Conservation (phyloP, 1,140 invertebrate genomes). For the Anagrus nilaparvatae region DNA sequence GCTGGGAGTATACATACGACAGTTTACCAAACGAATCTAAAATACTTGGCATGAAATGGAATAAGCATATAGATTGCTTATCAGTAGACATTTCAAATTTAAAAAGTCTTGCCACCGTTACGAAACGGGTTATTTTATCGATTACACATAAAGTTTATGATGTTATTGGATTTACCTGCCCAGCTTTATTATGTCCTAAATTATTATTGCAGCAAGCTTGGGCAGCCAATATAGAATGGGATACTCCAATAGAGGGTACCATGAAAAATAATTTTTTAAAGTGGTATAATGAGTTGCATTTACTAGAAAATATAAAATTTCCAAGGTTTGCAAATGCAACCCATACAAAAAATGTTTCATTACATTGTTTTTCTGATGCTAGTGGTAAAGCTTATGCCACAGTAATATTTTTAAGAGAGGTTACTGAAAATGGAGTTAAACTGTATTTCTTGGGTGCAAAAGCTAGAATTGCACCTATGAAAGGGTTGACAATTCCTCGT, state of each 20-base stretch:
- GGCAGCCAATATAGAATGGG: conserved; percentile 19
- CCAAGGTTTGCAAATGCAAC: too few relatives aligned
- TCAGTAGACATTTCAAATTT: conserved; percentile 4
- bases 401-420: conserved; percentile 8
- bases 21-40: not conserved
- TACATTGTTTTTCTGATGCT: conserved; percentile 8
- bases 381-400: conserved; percentile 1
- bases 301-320: conserved; percentile 23
- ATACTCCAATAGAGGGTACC: conserved; percentile 5
- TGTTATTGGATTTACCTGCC: conserved; percentile 26
- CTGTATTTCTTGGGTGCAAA: conserved; percentile 21
- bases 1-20: conserved; percentile 20
- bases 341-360: too few relatives aligned
- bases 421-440: not conserved
- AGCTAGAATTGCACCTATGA: conserved; percentile 26
- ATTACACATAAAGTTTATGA: conserved; percentile 24
- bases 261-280: conserved; percentile 11
- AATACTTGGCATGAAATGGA: conserved; percentile 21
- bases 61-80: conserved; percentile 17
- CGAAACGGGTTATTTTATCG: conserved; percentile 24
- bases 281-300: conserved; percentile 22
- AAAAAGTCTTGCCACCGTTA: conserved; percentile 24
- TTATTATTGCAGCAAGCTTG: conserved; percentile 23
- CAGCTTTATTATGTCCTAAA: conserved; percentile 21
- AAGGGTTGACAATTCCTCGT: conserved; percentile 24